A percentile compares a stretch with the other conserved stretches of the same genome.
phyloP scores from a whole-genome alignment of 2,888 invertebrate species.

The Dynastes grantii region DNA sequence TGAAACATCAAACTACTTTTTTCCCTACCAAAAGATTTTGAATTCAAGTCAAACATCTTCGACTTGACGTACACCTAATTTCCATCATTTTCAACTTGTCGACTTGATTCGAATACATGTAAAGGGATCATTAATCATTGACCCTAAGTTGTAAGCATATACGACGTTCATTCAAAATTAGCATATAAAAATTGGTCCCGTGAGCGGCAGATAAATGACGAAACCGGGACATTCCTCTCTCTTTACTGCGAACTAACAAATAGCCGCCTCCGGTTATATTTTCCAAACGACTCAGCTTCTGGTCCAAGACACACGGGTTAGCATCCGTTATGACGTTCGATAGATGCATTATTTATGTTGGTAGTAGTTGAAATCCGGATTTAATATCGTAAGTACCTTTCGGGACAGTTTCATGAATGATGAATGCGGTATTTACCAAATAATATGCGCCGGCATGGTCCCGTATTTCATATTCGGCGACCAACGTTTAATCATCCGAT shows the following conservation, averaged over 20 bases:
- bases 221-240: not conserved
- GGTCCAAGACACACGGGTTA: not conserved
- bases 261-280: slow-evolving; percentile 15
- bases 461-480: not conserved
- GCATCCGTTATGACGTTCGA: slow-evolving; percentile 13
- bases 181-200: slow-evolving; percentile 18
- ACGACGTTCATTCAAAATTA: slow-evolving; percentile 4
- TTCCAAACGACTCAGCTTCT: not conserved
- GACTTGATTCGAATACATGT: slow-evolving; percentile 8
- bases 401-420: not conserved
- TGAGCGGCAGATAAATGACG: not conserved
- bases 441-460: not conserved
- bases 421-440: not conserved
- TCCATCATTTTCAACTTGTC: slow-evolving; percentile 10
- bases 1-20: not conserved
- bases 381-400: slow-evolving; percentile 7
- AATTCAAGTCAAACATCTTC: not conserved
- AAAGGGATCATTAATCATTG: slow-evolving; percentile 20
- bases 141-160: not conserved
- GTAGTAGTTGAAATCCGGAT: not conserved
- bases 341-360: slow-evolving; percentile 8
- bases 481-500: not conserved
- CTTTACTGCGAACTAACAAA: slow-evolving; percentile 21
- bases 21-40: not conserved
- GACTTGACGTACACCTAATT: slow-evolving; percentile 1